A percentile compares a stretch with the other conserved stretches of the same genome.
These are phyloP conservation scores for Morone chrysops DNA, from an alignment of 2,113 vertebrate genomes.

Conservation along the genomic window DNA sequence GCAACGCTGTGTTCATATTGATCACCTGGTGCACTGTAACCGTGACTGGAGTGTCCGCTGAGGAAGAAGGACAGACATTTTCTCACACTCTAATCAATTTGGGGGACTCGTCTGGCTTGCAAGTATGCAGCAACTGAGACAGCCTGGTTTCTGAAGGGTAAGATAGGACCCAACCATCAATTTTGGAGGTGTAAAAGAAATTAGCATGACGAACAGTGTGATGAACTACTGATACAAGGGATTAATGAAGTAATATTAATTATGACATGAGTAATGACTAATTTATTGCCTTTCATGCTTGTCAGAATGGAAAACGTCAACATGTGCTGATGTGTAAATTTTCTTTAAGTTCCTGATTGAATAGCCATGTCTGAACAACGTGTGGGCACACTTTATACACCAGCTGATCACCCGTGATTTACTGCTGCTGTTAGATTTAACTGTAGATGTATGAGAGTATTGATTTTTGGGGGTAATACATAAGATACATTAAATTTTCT, in stretches of 20 bases:
- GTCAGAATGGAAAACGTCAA: conserved; percentile 70
- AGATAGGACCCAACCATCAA: conserved; percentile 2
- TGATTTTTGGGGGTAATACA: too few species aligned
- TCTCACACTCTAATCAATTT: conserved; percentile 55
- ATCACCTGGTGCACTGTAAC: conserved; percentile 8
- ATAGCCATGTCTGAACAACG: conserved; percentile 15
- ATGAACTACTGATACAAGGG: conserved; percentile 52
- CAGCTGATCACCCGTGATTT: conserved; percentile 7
- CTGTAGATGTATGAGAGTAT: not conserved
- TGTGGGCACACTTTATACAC: conserved; percentile 18
- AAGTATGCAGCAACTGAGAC: not conserved
- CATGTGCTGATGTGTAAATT: conserved; percentile 35
- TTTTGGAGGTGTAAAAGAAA: conserved; percentile 62
- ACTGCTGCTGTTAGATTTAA: not conserved
- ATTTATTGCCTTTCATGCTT: conserved; percentile 68
- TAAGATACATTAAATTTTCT: too few species aligned
- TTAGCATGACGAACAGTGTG: conserved; percentile 45
- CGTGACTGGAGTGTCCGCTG: not conserved
- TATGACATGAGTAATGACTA: conserved; percentile 56
- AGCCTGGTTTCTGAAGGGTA: conserved; percentile 11
- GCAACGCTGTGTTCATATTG: not conserved
- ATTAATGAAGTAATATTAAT: conserved; percentile 61
- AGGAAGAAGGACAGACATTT: conserved; percentile 23
- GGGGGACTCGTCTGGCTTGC: conserved; percentile 24
- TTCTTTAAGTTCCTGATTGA: conserved; percentile 36